Conservation (phyloP, 1,140 invertebrate species). For the Drosophila asahinai region DNA sequence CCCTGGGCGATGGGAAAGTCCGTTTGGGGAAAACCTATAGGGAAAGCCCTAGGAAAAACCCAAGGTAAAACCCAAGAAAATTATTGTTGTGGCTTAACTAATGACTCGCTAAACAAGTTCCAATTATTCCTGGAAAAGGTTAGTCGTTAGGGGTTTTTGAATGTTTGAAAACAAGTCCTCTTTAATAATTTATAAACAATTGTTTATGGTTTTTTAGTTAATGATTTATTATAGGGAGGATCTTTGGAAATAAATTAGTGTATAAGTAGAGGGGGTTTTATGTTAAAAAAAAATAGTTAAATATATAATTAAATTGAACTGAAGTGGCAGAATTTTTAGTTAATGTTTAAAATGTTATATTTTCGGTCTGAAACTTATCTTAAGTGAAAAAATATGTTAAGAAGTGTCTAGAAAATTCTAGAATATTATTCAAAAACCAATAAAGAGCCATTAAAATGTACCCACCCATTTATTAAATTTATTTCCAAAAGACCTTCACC, state of each 20-base stretch:
- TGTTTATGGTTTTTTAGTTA: neutral
- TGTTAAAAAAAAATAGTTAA: too few species aligned
- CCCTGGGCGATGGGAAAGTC: slow-evolving; percentile 27
- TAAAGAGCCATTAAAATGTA: neutral
- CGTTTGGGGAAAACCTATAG: slow-evolving; percentile 6
- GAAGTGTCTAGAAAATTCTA: slow-evolving; percentile 22
- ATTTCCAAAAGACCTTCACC: slow-evolving; percentile 20
- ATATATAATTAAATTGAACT: too few species aligned
- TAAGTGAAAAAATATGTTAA: too few species aligned
- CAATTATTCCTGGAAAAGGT: slow-evolving; percentile 3
- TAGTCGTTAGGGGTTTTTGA: neutral
- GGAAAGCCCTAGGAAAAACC: slow-evolving; percentile 16
- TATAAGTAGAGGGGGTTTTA: too few species aligned
- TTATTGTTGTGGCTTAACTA: slow-evolving; percentile 39
- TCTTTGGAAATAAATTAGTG: neutral
- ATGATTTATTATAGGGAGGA: slow-evolving; percentile 11
- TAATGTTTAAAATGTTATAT: too few species aligned
- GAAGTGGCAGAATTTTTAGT: too few species aligned
- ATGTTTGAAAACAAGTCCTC: slow-evolving; percentile 1
- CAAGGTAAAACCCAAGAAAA: slow-evolving; percentile 3
- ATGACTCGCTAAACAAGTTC: slow-evolving; percentile 13
- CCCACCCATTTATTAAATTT: neutral
- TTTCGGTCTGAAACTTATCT: too few species aligned
- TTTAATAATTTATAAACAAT: slow-evolving; percentile 10
- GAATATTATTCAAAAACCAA: slow-evolving; percentile 1